Conservation (phyloP, 2,888 invertebrate genomes). For the Drosophila imparisetae region DNA sequence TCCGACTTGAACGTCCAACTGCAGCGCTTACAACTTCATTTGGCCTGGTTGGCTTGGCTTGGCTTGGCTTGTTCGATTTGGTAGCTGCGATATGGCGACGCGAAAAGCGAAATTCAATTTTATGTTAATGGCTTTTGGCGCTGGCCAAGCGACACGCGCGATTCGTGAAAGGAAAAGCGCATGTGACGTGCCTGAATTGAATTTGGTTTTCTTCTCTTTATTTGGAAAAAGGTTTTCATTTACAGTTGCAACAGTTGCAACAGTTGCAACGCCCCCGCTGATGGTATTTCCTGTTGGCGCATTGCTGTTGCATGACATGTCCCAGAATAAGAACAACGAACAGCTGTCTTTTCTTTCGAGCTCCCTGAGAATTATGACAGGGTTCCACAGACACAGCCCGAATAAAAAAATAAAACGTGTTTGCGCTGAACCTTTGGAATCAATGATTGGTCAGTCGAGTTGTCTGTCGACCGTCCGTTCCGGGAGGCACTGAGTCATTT, state of each 20-base stretch:
- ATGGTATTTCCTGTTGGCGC: conserved; percentile 61
- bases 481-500: conserved; percentile 38
- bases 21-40: conserved; percentile 55
- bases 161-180: conserved; percentile 75
- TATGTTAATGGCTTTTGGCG: conserved; percentile 75
- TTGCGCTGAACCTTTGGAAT: conserved; percentile 16
- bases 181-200: conserved; percentile 21
- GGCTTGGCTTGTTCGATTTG: conserved; percentile 56
- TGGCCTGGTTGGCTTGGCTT: conserved; percentile 27
- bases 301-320: conserved; percentile 60
- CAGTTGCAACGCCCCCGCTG: conserved; percentile 36
- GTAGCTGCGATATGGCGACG: conserved; percentile 65
- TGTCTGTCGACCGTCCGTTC: background rate
- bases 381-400: background rate
- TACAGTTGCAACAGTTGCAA: conserved; percentile 42
- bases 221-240: conserved; percentile 49
- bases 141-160: conserved; percentile 65
- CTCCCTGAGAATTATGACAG: conserved; percentile 38
- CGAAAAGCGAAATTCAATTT: conserved; percentile 78
- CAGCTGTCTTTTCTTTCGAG: conserved; percentile 21
- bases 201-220: conserved; percentile 3
- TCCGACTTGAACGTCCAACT: background rate
- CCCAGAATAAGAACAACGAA: conserved; percentile 40
- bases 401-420: conserved; percentile 5
- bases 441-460: conserved; percentile 28